These are phyloP conservation scores for Zenarchopterus dispar DNA, from an alignment of 2,797 vertebrate species.

Conservation along the genomic window DNA sequence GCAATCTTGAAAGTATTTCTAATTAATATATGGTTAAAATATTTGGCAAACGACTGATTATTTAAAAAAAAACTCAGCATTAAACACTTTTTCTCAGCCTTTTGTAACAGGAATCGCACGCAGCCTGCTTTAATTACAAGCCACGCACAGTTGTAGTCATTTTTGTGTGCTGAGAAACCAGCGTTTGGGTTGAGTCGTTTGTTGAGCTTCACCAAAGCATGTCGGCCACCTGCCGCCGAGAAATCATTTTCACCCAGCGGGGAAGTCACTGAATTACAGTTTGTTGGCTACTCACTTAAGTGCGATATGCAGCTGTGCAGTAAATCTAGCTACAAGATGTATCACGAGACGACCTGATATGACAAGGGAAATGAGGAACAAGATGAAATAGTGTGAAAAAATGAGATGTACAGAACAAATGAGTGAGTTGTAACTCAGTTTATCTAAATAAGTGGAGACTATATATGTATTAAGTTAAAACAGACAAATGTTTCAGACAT, in stretches of 20 bases:
- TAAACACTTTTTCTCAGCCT: not conserved
- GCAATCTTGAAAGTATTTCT: too few species aligned
- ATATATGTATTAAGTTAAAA: not conserved
- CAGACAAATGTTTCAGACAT: not conserved
- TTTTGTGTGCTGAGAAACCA: not conserved
- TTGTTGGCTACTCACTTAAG: not conserved
- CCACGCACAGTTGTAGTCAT: not conserved
- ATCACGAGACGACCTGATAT: not conserved
- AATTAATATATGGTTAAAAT: too few species aligned
- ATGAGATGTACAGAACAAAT: not conserved
- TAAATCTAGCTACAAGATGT: not conserved
- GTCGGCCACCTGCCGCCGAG: slow-evolving; percentile 6
- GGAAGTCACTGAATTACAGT: slow-evolving; percentile 4
- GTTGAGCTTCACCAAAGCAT: not conserved
- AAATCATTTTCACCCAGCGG: not conserved
- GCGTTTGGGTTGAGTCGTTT: slow-evolving; percentile 4
- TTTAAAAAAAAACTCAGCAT: too few species aligned
- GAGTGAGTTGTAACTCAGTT: not conserved
- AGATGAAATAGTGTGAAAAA: too few species aligned
- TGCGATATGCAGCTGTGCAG: slow-evolving; percentile 8
- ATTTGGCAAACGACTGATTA: too few species aligned
- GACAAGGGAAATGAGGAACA: too few species aligned
- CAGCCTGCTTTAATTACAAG: slow-evolving; percentile 4
- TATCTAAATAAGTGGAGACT: not conserved
- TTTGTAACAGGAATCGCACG: not conserved